phyloP scores from a whole-genome alignment of 2,888 invertebrate species.

The Amphiduros pacificus region DNA sequence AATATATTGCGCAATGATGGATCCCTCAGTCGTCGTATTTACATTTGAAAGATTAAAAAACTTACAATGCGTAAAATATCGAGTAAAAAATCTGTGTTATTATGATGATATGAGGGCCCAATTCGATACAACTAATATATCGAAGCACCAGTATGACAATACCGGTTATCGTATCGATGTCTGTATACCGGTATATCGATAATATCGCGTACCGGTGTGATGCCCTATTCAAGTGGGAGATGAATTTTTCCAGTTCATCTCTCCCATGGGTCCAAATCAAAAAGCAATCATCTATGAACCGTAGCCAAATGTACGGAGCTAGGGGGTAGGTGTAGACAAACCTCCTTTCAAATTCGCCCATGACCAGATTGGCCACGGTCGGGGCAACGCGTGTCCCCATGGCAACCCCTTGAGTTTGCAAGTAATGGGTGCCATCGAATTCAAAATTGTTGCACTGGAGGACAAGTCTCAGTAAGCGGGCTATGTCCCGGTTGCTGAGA shows the following conservation, averaged over 20 bases:
- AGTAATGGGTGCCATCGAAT: constrained; percentile 5
- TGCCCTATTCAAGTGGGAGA: not conserved
- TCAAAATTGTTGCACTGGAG: constrained; percentile 3
- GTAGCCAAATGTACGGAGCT: not conserved
- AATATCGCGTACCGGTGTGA: no score
- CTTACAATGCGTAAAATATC: no score
- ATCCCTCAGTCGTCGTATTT: no score
- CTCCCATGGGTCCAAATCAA: not conserved
- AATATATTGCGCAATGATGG: no score
- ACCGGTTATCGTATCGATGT: no score
- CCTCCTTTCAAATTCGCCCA: not conserved
- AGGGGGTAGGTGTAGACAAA: not conserved
- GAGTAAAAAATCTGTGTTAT: no score
- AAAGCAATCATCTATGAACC: constrained; percentile 8
- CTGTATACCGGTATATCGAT: no score
- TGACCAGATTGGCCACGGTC: constrained; percentile 1
- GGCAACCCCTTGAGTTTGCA: not conserved
- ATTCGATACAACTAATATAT: no score
- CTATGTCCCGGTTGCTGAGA: not conserved
- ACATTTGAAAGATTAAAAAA: no score
- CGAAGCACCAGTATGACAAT: no score
- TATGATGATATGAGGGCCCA: no score
- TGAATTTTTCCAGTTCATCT: not conserved
- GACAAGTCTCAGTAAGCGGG: not conserved
- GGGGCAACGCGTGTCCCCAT: constrained; percentile 11